phyloP scores from a whole-genome alignment of 2,888 invertebrate genomes.

The Carabus problematicus region DNA sequence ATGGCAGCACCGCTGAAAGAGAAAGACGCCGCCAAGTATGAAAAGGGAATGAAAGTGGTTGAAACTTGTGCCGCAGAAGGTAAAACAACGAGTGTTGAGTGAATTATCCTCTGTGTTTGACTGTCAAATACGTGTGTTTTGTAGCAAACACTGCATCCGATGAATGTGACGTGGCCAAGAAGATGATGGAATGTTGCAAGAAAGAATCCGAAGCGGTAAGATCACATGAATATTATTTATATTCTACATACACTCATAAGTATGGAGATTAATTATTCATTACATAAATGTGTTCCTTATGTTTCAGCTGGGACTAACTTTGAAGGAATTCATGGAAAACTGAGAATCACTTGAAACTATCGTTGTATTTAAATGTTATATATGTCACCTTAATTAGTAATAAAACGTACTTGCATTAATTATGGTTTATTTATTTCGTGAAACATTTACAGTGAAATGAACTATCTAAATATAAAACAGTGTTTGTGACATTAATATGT shows the following conservation, averaged over 20 bases:
- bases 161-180: slow-evolving; percentile 48
- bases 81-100: slow-evolving; percentile 28
- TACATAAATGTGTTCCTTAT: slow-evolving; percentile 7
- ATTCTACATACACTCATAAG: too few relatives aligned
- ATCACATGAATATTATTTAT: background rate
- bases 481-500: too few relatives aligned
- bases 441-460: too few relatives aligned
- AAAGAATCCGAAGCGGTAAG: slow-evolving; percentile 48
- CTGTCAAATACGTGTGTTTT: slow-evolving; percentile 25
- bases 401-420: too few relatives aligned
- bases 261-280: too few relatives aligned
- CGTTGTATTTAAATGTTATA: too few relatives aligned
- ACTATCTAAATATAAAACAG: too few relatives aligned
- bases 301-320: slow-evolving; percentile 14
- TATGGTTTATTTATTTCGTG: too few relatives aligned
- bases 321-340: too few relatives aligned
- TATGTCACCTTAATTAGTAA: too few relatives aligned
- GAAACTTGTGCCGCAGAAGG: slow-evolving; percentile 44
- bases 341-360: too few relatives aligned
- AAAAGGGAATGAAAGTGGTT: slow-evolving; percentile 42
- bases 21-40: slow-evolving; percentile 43
- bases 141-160: slow-evolving; percentile 47
- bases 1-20: slow-evolving; percentile 37
- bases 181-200: slow-evolving; percentile 47
- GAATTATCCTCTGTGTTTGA: background rate